A percentile compares a stretch with the other conserved stretches of the same genome.
Conservation (phyloP, 2,888 invertebrate species). For the Dryomyza anilis region DNA sequence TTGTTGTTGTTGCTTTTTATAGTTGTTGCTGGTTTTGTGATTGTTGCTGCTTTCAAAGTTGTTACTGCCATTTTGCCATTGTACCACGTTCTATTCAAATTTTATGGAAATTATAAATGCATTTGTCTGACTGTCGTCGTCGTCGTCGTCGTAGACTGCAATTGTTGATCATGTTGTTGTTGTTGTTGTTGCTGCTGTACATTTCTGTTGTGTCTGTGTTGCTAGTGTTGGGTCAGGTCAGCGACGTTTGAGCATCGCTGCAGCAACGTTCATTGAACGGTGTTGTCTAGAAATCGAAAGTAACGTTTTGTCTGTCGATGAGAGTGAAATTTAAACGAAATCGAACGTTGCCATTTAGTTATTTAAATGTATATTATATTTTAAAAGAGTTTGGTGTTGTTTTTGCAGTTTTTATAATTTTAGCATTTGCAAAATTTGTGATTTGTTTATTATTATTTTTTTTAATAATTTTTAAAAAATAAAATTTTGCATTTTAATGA, state of each 20-base stretch:
- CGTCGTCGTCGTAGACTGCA: neutral
- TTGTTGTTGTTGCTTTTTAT: too few species aligned
- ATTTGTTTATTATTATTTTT: too few species aligned
- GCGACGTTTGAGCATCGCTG: neutral
- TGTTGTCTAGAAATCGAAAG: slow-evolving; percentile 7
- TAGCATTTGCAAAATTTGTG: neutral
- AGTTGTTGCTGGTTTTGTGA: too few species aligned
- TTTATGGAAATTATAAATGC: slow-evolving; percentile 11
- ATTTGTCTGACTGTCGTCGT: neutral
- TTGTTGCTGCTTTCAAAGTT: too few species aligned
- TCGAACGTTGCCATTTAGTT: neutral
- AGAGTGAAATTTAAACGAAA: neutral
- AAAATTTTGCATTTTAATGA: neutral
- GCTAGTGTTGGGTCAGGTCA: slow-evolving; percentile 24
- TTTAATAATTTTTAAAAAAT: neutral
- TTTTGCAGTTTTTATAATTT: neutral
- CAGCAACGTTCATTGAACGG: slow-evolving; percentile 2
- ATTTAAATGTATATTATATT: too few species aligned
- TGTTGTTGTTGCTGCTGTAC: neutral
- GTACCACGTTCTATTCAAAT: slow-evolving; percentile 19
- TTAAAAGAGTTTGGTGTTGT: too few species aligned
- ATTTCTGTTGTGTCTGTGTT: neutral
- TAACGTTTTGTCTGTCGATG: neutral
- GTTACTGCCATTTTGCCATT: too few species aligned
- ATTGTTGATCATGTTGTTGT: neutral